Percentiles rank a stretch among this genome's conserved stretches.
Conservation (phyloP, 2,797 vertebrate genomes). For the Prunella strophiata region DNA sequence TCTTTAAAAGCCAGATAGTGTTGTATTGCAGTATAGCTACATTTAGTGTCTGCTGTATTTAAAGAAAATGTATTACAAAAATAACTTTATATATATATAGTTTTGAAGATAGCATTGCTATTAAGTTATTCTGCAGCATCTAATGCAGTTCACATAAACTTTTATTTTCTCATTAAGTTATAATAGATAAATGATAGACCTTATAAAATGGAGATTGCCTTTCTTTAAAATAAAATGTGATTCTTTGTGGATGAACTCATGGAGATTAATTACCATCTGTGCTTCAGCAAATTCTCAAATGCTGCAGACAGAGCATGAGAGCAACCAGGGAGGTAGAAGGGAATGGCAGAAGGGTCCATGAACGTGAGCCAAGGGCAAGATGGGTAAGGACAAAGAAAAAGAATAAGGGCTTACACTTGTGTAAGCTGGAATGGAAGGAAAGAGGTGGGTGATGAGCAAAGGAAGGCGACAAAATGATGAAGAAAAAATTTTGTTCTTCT, state of each 20-base stretch:
- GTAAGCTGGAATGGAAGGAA: neutral
- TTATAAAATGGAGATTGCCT: neutral
- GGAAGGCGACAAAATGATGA: neutral
- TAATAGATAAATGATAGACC: neutral
- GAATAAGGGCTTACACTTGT: neutral
- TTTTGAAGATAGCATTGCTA: neutral
- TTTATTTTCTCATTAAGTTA: neutral
- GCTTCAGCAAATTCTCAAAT: neutral
- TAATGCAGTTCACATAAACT: neutral
- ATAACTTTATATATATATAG: neutral
- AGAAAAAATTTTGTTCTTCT: neutral
- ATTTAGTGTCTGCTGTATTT: neutral
- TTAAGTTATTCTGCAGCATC: neutral
- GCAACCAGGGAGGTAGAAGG: neutral
- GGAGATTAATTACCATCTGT: slow-evolving; percentile 16
- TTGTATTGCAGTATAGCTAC: neutral
- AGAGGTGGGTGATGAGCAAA: neutral
- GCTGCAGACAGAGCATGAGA: neutral
- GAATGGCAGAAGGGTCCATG: neutral
- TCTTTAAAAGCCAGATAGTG: neutral
- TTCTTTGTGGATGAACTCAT: neutral
- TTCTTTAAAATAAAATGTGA: neutral
- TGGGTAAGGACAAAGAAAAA: neutral
- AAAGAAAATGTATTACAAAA: neutral
- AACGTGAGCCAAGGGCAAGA: neutral